Conservation (phyloP, 2,888 invertebrate species). For the Aspidiotus destructor region DNA sequence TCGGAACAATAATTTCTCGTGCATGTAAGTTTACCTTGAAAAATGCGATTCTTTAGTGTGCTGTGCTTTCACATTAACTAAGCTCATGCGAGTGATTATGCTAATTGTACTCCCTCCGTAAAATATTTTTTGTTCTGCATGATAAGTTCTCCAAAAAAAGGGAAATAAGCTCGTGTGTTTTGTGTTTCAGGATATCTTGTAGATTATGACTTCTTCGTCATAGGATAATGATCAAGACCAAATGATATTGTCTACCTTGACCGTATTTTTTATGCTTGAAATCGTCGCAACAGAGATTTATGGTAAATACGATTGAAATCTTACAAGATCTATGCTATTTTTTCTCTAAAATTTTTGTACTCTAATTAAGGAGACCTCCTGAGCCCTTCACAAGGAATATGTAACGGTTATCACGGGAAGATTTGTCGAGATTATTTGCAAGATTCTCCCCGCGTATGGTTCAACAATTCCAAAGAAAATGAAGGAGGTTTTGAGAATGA, state of each 20-base stretch:
- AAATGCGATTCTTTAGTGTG: too few species aligned
- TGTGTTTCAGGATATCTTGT: too few species aligned
- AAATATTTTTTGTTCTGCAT: too few species aligned
- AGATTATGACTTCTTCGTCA: too few species aligned
- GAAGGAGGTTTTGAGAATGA: conserved; percentile 68
- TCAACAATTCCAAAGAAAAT: conserved; percentile 55
- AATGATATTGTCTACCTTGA: conserved; percentile 13
- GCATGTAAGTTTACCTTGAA: too few species aligned
- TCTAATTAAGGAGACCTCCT: conserved; percentile 10
- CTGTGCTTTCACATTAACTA: too few species aligned
- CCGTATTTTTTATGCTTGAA: neutral
- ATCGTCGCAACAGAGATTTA: conserved; percentile 12
- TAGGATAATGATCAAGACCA: conserved; percentile 10
- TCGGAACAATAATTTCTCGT: too few species aligned
- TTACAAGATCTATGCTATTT: neutral
- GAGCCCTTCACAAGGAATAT: conserved; percentile 52
- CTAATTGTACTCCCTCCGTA: too few species aligned
- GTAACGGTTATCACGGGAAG: conserved; percentile 78
- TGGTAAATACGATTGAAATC: conserved; percentile 5
- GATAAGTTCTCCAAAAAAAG: too few species aligned
- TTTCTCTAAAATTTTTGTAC: neutral
- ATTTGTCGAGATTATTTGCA: conserved; percentile 62
- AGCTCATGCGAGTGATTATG: too few species aligned
- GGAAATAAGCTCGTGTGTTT: too few species aligned
- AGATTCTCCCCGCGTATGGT: conserved; percentile 61